Evolutionary conservation across 2,888 invertebrate genomes (phyloP).

Genomic region (Eupithecia dodoneata): DNA sequence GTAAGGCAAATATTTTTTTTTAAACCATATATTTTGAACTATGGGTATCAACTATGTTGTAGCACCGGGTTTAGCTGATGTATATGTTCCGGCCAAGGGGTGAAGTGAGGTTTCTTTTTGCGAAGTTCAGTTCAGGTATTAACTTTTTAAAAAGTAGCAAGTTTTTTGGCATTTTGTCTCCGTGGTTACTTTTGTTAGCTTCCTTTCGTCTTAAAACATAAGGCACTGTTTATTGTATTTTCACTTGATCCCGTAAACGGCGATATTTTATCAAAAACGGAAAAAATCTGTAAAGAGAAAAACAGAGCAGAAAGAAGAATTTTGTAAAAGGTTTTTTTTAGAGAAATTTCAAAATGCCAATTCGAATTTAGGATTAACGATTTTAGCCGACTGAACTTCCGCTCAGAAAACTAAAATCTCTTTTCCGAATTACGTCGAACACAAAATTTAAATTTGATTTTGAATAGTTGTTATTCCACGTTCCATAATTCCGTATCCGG

Average conservation of each 20-base stretch:
- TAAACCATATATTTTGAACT: conserved; percentile 69
- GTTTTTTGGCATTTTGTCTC: conserved; percentile 83
- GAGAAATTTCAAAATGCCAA: conserved; percentile 51
- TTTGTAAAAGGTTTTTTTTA: conserved; percentile 45
- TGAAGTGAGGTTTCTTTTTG: conserved; percentile 78
- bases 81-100: conserved; percentile 75
- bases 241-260: conserved; percentile 74
- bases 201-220: conserved; percentile 72
- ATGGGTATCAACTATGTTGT: conserved; percentile 78
- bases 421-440: conserved; percentile 61
- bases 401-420: conserved; percentile 75
- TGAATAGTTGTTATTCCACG: conserved; percentile 54
- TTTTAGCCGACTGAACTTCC: conserved; percentile 70
- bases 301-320: conserved; percentile 72
- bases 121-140: conserved; percentile 79
- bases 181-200: conserved; percentile 66
- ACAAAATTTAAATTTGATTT: conserved; percentile 56
- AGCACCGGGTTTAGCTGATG: conserved; percentile 68
- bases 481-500: conserved; percentile 58
- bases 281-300: conserved; percentile 79
- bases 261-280: conserved; percentile 49
- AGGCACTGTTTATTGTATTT: conserved; percentile 72
- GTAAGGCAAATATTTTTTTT: conserved; percentile 68
- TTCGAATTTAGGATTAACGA: conserved; percentile 48
- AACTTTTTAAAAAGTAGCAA: conserved; percentile 79